Percentiles rank a stretch among this genome's conserved stretches.
These are phyloP conservation scores for Macquaria australasica DNA, from an alignment of 2,113 vertebrate genomes.

Conservation along the genomic window DNA sequence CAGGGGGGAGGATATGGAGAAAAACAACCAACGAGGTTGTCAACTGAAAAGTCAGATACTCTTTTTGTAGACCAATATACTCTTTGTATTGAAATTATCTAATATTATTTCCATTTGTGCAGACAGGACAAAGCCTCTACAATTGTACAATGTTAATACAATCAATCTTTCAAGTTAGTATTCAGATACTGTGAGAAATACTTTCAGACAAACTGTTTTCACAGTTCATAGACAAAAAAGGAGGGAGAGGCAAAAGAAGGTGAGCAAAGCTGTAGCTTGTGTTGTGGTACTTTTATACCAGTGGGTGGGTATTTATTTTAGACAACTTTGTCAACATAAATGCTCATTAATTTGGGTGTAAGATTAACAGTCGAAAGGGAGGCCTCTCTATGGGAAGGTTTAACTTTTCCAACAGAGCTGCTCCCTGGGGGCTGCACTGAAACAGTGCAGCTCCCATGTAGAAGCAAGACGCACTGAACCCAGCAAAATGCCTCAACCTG, in stretches of 20 bases:
- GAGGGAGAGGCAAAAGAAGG: not conserved
- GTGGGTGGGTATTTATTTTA: conserved; percentile 8
- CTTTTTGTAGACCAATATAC: not conserved
- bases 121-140: not conserved
- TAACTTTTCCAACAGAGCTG: not conserved
- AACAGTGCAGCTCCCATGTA: not conserved
- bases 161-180: conserved; percentile 7
- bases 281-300: not conserved
- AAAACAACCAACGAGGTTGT: conserved; percentile 7
- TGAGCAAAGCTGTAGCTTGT: not conserved
- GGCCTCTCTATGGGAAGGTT: not conserved
- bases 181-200: not conserved
- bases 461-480: not conserved
- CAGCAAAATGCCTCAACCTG: conserved; percentile 4
- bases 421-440: not conserved
- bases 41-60: not conserved
- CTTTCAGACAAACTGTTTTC: conserved; percentile 3
- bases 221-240: not conserved
- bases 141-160: conserved; percentile 5
- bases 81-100: not conserved
- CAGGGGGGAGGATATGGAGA: not conserved
- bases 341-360: not conserved
- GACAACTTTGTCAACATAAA: conserved; percentile 16
- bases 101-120: not conserved
- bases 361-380: conserved; percentile 8